These are phyloP conservation scores for Alexandromys fortis DNA, from an alignment of 2,113 vertebrate species.

Conservation along the genomic window DNA sequence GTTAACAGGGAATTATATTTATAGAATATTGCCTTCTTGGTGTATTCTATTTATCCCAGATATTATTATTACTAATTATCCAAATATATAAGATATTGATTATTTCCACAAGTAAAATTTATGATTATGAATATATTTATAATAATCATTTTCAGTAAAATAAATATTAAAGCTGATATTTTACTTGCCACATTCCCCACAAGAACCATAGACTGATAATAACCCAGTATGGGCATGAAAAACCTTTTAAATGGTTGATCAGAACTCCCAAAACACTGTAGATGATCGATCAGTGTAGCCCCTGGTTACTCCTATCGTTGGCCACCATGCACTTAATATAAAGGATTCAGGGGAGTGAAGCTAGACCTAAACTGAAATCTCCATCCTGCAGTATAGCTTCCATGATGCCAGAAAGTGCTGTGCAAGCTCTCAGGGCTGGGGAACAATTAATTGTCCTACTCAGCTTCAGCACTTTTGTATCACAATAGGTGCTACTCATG, in stretches of 20 bases:
- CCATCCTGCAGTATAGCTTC: not conserved
- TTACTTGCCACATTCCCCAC: not conserved
- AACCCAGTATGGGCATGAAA: not conserved
- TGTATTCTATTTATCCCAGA: not conserved
- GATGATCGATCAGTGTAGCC: not conserved
- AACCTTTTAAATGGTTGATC: not conserved
- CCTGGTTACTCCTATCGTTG: not conserved
- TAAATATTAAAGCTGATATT: not conserved
- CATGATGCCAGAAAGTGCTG: not conserved
- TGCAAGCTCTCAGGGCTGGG: not conserved
- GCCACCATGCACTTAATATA: not conserved
- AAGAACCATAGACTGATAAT: not conserved
- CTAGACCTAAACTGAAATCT: not conserved
- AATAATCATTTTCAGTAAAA: not conserved
- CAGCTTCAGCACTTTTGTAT: too few species aligned
- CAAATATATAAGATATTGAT: not conserved
- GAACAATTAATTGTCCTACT: not conserved
- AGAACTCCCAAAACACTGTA: not conserved
- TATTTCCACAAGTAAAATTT: not conserved
- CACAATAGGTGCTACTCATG: too few species aligned
- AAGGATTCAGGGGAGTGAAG: not conserved
- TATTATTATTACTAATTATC: not conserved
- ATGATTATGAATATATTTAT: not conserved
- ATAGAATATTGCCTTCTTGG: not conserved
- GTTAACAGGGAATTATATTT: not conserved